These are phyloP conservation scores for Montipora foliosa DNA, from an alignment of 64 coral and sea anemone species.

Conservation along the genomic window DNA sequence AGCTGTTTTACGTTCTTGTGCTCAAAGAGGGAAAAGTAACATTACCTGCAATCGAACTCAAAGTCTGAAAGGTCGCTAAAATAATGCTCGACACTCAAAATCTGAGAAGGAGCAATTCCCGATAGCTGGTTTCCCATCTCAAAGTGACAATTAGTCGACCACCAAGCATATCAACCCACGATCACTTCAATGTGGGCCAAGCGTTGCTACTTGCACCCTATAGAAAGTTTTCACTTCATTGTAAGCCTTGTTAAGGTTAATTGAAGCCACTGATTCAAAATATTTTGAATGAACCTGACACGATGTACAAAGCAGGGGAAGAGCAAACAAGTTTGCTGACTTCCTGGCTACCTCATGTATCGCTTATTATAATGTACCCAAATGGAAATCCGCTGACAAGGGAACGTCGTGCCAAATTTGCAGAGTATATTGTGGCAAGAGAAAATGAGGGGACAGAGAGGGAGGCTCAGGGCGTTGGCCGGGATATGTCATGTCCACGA, in stretches of 20 bases:
- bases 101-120: slow-evolving; percentile 94
- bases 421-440: too few relatives aligned
- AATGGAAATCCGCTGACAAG: too few relatives aligned
- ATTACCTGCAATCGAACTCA: slow-evolving; percentile 95
- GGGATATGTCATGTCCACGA: too few relatives aligned
- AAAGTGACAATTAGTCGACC: neutral
- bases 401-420: too few relatives aligned
- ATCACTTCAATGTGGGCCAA: neutral
- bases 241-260: neutral
- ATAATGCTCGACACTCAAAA: slow-evolving; percentile 94
- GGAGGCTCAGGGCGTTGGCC: too few relatives aligned
- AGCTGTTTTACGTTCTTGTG: neutral
- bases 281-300: too few relatives aligned
- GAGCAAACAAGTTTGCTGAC: too few relatives aligned
- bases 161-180: neutral
- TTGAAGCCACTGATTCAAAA: too few relatives aligned
- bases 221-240: slow-evolving; percentile 9
- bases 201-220: slow-evolving; percentile 29
- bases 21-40: neutral
- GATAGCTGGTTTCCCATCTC: slow-evolving; percentile 95
- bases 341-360: too few relatives aligned
- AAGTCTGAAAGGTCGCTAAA: slow-evolving; percentile 92
- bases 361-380: too few relatives aligned
- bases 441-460: too few relatives aligned
- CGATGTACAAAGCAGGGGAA: too few relatives aligned